phyloP scores from a whole-genome alignment of 2,113 vertebrate genomes.

The Gymnocephalus cernua region DNA sequence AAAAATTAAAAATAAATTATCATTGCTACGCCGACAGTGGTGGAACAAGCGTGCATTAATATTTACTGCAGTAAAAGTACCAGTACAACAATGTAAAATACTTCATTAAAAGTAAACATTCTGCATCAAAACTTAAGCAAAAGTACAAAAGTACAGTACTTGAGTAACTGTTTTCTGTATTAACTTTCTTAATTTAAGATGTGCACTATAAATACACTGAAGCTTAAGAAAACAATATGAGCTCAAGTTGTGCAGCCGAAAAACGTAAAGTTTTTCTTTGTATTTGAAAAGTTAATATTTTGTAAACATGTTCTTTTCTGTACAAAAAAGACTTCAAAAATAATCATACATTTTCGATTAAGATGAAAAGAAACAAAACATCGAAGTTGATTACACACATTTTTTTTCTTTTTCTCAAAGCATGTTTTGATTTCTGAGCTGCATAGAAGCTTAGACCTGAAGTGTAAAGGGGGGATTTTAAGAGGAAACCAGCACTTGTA shows the following conservation, averaged over 20 bases:
- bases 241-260: neutral
- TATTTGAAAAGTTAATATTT: neutral
- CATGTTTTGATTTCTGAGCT: constrained; percentile 30
- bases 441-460: neutral
- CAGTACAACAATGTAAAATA: neutral
- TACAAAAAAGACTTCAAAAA: neutral
- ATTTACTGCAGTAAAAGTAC: neutral
- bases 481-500: constrained; percentile 58
- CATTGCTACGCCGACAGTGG: neutral
- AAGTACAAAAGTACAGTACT: neutral
- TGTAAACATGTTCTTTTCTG: neutral
- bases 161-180: neutral
- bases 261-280: neutral
- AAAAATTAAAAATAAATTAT: neutral
- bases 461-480: constrained; percentile 56
- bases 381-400: constrained; percentile 44
- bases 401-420: constrained; percentile 46
- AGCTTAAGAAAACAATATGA: neutral
- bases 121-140: neutral
- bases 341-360: neutral
- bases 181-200: neutral
- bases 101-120: neutral
- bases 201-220: neutral
- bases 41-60: too few species aligned
- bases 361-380: constrained; percentile 12